A percentile compares a stretch with the other conserved stretches of the same genome.
Evolutionary conservation across 2,888 invertebrate genomes (phyloP).

Genomic region (Anthophora plumipes): DNA sequence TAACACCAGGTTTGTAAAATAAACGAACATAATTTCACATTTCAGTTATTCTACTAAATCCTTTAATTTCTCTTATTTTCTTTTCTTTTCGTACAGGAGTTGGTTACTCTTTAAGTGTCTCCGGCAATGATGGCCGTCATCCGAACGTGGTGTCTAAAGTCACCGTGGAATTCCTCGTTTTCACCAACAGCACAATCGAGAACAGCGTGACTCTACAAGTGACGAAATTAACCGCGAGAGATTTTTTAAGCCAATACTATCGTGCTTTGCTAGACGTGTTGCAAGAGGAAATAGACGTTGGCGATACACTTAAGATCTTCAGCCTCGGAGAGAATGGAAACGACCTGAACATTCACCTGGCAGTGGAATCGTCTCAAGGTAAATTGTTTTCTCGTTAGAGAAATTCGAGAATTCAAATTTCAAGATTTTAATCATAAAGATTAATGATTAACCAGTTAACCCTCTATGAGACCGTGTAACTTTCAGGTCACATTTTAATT

Average conservation of each 20-base stretch:
- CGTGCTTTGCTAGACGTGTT: constrained; percentile 90
- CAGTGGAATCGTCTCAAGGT: constrained; percentile 86
- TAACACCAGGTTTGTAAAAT: constrained; percentile 86
- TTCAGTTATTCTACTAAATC: too few species aligned
- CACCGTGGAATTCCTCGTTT: constrained; percentile 92
- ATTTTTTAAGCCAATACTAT: constrained; percentile 92
- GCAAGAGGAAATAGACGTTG: constrained; percentile 88
- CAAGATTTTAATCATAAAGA: too few species aligned
- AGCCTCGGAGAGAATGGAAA: constrained; percentile 89
- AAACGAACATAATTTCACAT: background rate
- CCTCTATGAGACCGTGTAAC: too few species aligned
- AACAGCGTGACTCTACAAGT: constrained; percentile 93
- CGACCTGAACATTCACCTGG: constrained; percentile 90
- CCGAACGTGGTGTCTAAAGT: constrained; percentile 94
- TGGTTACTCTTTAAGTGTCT: constrained; percentile 91
- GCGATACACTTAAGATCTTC: constrained; percentile 89
- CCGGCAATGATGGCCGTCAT: constrained; percentile 96
- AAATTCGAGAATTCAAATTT: background rate
- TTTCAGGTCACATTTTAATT: too few species aligned
- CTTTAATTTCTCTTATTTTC: background rate
- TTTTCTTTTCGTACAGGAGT: constrained; percentile 83
- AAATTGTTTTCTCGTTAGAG: constrained; percentile 3
- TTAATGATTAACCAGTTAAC: too few species aligned
- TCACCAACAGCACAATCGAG: constrained; percentile 92
- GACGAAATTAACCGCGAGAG: constrained; percentile 89